Evolutionary conservation across 2,113 vertebrate species (phyloP).

Genomic region (Accipiter virgatus): DNA sequence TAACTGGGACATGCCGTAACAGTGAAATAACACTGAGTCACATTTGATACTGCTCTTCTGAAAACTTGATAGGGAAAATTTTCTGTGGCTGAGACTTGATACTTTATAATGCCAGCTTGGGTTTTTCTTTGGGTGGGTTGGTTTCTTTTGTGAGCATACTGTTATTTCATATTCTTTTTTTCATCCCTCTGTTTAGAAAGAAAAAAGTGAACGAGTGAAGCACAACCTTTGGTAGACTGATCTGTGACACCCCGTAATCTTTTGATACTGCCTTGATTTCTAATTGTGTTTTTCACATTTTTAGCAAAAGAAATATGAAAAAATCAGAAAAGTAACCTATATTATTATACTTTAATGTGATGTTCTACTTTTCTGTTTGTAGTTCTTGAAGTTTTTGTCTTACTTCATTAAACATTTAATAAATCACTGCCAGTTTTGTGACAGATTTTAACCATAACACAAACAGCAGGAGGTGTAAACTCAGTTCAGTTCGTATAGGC

Average conservation of each 20-base stretch:
- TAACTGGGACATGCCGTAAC: not conserved
- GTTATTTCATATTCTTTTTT: conserved; percentile 22
- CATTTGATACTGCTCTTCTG: not conserved
- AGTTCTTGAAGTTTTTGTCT: conserved; percentile 95
- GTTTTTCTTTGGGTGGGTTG: not conserved
- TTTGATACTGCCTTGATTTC: conserved; percentile 68
- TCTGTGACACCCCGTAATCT: conserved; percentile 31
- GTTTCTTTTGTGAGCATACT: not conserved
- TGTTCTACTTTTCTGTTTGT: conserved; percentile 81
- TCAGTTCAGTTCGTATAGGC: conserved; percentile 90
- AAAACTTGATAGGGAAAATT: not conserved
- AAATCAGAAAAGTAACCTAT: conserved; percentile 74
- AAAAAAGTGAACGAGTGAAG: conserved; percentile 34
- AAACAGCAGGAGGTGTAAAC: conserved; percentile 95
- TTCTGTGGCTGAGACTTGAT: not conserved
- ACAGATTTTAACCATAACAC: conserved; percentile 97
- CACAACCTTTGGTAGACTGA: conserved; percentile 55
- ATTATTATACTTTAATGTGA: conserved; percentile 80
- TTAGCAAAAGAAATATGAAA: conserved; percentile 68
- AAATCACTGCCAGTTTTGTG: conserved; percentile 98
- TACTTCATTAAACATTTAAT: conserved; percentile 98
- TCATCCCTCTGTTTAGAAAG: conserved; percentile 36
- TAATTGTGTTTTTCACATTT: conserved; percentile 72
- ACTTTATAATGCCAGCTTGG: not conserved
- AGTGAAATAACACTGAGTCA: not conserved